These are phyloP conservation scores for Melieria picta DNA, from an alignment of 2,888 invertebrate species.

Conservation along the genomic window DNA sequence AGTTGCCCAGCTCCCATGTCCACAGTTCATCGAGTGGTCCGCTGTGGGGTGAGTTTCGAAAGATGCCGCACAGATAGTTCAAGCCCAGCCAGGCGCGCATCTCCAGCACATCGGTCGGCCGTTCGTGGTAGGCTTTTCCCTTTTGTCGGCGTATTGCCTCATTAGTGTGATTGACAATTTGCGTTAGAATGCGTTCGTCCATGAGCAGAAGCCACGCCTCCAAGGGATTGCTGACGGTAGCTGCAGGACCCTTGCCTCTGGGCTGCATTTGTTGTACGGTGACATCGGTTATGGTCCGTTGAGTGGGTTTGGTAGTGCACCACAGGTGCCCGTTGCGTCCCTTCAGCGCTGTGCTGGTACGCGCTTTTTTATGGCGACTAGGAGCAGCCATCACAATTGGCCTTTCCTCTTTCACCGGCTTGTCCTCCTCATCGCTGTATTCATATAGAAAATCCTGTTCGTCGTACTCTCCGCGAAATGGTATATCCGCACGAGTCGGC, in stretches of 20 bases:
- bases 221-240: constrained; percentile 47
- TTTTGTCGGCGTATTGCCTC: constrained; percentile 48
- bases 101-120: constrained; percentile 50
- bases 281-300: neutral
- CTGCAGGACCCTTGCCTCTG: constrained; percentile 53
- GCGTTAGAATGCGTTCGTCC: constrained; percentile 52
- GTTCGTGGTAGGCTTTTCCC: constrained; percentile 35
- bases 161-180: constrained; percentile 49
- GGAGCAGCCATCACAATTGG: neutral
- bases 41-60: constrained; percentile 49
- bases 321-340: constrained; percentile 47
- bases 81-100: constrained; percentile 55
- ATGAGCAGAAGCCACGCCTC: constrained; percentile 57
- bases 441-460: constrained; percentile 46
- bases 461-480: constrained; percentile 42
- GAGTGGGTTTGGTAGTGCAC: constrained; percentile 37
- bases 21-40: constrained; percentile 57
- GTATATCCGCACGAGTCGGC: neutral
- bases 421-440: constrained; percentile 17
- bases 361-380: constrained; percentile 41
- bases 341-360: constrained; percentile 39
- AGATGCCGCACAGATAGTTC: constrained; percentile 54
- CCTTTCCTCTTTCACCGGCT: constrained; percentile 11
- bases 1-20: constrained; percentile 57
- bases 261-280: constrained; percentile 28